These are phyloP conservation scores for Cantharis rufa DNA, from an alignment of 2,888 invertebrate species.

Conservation along the genomic window DNA sequence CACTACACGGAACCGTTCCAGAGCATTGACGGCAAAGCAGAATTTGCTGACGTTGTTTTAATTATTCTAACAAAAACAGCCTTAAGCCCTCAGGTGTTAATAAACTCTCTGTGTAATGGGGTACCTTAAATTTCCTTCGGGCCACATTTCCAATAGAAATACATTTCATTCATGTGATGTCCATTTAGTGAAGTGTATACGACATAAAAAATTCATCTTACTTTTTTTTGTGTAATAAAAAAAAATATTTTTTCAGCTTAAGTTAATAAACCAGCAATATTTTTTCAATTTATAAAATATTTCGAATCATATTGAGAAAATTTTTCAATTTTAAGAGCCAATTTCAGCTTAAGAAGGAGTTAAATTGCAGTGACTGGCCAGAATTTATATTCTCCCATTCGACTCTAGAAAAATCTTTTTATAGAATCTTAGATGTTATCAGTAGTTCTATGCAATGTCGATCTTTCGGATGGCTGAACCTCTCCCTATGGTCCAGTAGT, in stretches of 20 bases:
- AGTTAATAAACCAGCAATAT: background rate
- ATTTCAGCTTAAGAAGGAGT: background rate
- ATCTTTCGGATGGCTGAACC: constrained; percentile 13
- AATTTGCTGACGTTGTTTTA: background rate
- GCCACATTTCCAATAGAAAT: background rate
- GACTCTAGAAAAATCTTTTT: constrained; percentile 17
- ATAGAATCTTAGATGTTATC: constrained; percentile 14
- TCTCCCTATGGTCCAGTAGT: constrained; percentile 13
- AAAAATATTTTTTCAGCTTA: background rate
- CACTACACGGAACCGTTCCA: too few relatives aligned
- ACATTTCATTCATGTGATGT: background rate
- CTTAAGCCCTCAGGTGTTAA: background rate
- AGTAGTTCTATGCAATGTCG: constrained; percentile 21
- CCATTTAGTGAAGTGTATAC: background rate
- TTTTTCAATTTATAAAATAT: background rate
- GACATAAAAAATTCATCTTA: background rate
- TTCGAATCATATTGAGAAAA: background rate
- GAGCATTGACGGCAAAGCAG: background rate
- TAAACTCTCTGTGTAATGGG: background rate
- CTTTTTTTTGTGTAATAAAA: background rate
- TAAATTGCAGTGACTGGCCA: constrained; percentile 3
- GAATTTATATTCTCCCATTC: constrained; percentile 23
- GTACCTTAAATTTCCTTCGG: background rate
- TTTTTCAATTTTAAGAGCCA: background rate
- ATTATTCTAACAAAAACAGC: background rate